phyloP scores from a whole-genome alignment of 2,888 invertebrate genomes.

The Pterobdella sp. region DNA sequence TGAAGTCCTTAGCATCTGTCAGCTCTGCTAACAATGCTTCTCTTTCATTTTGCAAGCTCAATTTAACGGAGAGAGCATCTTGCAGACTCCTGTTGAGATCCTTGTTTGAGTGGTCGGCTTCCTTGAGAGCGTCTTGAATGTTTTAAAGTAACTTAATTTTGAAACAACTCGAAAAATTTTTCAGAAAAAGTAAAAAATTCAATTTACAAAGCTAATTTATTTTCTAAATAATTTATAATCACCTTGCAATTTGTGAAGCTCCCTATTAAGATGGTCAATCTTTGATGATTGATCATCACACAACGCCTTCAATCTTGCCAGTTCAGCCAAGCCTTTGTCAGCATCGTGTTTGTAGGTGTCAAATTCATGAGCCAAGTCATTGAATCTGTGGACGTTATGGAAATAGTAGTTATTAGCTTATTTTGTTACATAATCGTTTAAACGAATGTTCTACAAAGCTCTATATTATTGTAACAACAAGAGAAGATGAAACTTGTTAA shows the following conservation, averaged over 20 bases:
- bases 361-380: constrained; percentile 83
- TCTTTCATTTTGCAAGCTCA: constrained; percentile 96
- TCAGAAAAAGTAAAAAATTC: no score
- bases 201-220: no score
- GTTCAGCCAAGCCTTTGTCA: constrained; percentile 73
- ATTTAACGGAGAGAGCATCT: constrained; percentile 81
- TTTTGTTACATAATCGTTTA: neutral
- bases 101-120: constrained; percentile 82
- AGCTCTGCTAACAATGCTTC: constrained; percentile 95
- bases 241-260: constrained; percentile 97
- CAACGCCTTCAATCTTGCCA: constrained; percentile 82
- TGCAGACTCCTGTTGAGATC: constrained; percentile 86
- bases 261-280: constrained; percentile 84
- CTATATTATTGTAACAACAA: no score
- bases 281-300: constrained; percentile 93
- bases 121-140: constrained; percentile 95
- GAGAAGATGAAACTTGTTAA: neutral
- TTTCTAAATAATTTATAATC: no score
- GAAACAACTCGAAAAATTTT: no score
- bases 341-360: constrained; percentile 77
- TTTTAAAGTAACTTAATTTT: no score
- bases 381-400: constrained; percentile 57
- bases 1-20: constrained; percentile 89
- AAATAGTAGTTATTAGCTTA: neutral
- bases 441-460: neutral